Evolutionary conservation across 92 coral and sea anemone genomes (phyloP).

Genomic region (Epizoanthus fatuus): DNA sequence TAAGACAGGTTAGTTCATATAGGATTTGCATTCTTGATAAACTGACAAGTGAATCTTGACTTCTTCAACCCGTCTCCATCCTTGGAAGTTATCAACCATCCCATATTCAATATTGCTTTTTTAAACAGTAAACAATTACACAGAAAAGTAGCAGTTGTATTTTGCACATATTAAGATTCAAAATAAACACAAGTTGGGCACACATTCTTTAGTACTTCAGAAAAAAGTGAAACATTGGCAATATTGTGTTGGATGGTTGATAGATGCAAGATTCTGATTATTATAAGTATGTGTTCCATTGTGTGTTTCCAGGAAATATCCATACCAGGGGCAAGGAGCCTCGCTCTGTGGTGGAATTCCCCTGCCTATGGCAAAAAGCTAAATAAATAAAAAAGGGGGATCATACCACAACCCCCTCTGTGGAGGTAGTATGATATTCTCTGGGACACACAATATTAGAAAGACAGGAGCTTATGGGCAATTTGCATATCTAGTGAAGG

Average conservation of each 20-base stretch:
- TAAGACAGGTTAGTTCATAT: slow-evolving; percentile 57
- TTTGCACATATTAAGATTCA: slow-evolving; percentile 7
- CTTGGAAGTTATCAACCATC: background rate
- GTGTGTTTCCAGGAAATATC: slow-evolving; percentile 11
- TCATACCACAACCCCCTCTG: slow-evolving; percentile 7
- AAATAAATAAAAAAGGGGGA: background rate
- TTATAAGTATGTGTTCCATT: slow-evolving; percentile 10
- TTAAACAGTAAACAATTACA: slow-evolving; percentile 12
- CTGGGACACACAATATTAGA: slow-evolving; percentile 6
- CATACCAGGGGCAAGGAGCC: slow-evolving; percentile 6
- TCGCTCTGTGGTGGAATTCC: slow-evolving; percentile 14
- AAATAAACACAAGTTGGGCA: slow-evolving; percentile 11
- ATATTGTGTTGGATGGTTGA: slow-evolving; percentile 9
- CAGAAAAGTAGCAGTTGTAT: slow-evolving; percentile 11
- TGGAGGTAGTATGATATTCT: slow-evolving; percentile 11
- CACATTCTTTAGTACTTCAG: slow-evolving; percentile 5
- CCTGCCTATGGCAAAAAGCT: slow-evolving; percentile 11
- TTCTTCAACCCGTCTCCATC: background rate
- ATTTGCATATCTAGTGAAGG: slow-evolving; percentile 3
- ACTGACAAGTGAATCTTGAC: slow-evolving; percentile 8
- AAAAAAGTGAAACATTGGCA: slow-evolving; percentile 11
- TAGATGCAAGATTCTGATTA: slow-evolving; percentile 11
- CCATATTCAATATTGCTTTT: slow-evolving; percentile 3
- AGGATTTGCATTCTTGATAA: background rate
- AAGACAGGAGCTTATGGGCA: slow-evolving; percentile 12